These are phyloP conservation scores for Achatina immaculata DNA, from an alignment of 1,140 invertebrate species.

Conservation along the genomic window DNA sequence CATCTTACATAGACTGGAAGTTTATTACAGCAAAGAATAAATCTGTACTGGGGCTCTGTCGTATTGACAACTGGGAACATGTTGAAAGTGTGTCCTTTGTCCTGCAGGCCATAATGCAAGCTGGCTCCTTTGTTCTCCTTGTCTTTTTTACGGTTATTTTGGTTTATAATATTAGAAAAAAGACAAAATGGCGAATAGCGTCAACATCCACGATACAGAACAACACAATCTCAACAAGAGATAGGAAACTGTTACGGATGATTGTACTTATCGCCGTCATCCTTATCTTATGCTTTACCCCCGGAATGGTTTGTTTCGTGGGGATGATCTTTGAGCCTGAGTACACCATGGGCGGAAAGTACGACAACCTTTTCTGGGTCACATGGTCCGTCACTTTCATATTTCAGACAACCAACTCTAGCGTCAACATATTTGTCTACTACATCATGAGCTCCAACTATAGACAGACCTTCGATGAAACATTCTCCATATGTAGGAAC, in stretches of 20 bases:
- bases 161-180: background rate
- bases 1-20: background rate
- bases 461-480: background rate
- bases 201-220: background rate
- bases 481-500: background rate
- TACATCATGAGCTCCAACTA: conserved; percentile 9
- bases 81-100: background rate
- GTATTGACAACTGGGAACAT: background rate
- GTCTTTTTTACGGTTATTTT: background rate
- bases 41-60: background rate
- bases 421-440: background rate
- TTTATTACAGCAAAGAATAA: background rate
- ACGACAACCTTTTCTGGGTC: background rate
- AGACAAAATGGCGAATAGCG: background rate
- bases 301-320: background rate
- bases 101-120: background rate
- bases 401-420: conserved; percentile 5
- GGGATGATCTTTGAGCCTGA: background rate
- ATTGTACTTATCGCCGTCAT: background rate
- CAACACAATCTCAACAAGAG: background rate
- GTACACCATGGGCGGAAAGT: background rate
- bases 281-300: conserved; percentile 9
- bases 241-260: background rate
- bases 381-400: background rate
- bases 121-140: background rate